These are phyloP conservation scores for Drosophila limbata DNA, from an alignment of 2,888 invertebrate species.

Conservation along the genomic window DNA sequence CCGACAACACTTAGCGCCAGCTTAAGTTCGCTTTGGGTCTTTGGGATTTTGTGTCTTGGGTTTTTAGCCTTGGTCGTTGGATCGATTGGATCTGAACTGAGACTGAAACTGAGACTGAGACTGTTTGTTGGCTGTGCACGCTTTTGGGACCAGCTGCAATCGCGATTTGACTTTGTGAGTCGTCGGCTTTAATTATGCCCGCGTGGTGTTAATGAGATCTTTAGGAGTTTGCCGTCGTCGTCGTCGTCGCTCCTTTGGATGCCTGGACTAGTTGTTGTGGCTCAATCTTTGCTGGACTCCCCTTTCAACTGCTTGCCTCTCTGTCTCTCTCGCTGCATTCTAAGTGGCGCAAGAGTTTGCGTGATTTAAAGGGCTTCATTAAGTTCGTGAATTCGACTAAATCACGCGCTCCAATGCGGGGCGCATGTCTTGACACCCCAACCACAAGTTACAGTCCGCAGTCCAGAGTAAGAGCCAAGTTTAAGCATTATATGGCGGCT, in stretches of 20 bases:
- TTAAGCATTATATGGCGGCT: slow-evolving; percentile 60
- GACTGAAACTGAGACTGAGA: slow-evolving; percentile 23
- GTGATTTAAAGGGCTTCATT: slow-evolving; percentile 86
- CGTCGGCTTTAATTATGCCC: slow-evolving; percentile 84
- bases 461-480: slow-evolving; percentile 22
- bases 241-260: slow-evolving; percentile 38
- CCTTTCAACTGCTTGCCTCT: neutral
- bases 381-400: slow-evolving; percentile 86
- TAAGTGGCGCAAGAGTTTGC: slow-evolving; percentile 83
- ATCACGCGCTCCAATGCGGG: slow-evolving; percentile 84
- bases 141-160: slow-evolving; percentile 66
- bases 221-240: slow-evolving; percentile 67
- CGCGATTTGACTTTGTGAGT: slow-evolving; percentile 81
- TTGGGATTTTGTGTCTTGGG: slow-evolving; percentile 13
- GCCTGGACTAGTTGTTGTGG: slow-evolving; percentile 77
- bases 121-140: slow-evolving; percentile 51
- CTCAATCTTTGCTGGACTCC: slow-evolving; percentile 50
- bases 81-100: slow-evolving; percentile 66
- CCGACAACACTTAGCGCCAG: slow-evolving; percentile 76
- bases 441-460: neutral
- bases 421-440: slow-evolving; percentile 79
- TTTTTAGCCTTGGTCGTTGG: slow-evolving; percentile 52
- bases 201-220: slow-evolving; percentile 85
- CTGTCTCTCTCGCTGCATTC: slow-evolving; percentile 44
- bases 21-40: slow-evolving; percentile 13